Base-by-base conservation (phyloP, 1,140 invertebrate genomes). In the Euschistus heros region DNA sequence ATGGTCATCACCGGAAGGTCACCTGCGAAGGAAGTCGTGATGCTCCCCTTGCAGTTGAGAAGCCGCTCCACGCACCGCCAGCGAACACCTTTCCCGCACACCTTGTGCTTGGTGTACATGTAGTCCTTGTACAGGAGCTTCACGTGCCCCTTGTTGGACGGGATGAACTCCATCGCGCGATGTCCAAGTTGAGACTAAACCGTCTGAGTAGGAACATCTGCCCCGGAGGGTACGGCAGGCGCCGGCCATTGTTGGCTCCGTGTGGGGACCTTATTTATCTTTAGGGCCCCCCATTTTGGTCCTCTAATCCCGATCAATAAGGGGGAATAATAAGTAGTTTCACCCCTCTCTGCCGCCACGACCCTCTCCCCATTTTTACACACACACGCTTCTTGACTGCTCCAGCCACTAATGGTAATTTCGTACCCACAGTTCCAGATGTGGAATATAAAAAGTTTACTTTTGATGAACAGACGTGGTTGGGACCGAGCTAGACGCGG, bases 251-350 rank as follows among this genome's bases (percentile, higher is more conserved):
- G 52, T 54, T 13, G 4, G 52, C 27, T 30, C 27, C 27, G 7
- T 30, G 33, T 37, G 33, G 54, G 54, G 54, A 57, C 54, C 54
- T 57, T 57, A 57, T 57, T 57, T 57, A 57, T 57, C 54, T 57
- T 57, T 57, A 24, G 54, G 54, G 54, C 6, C 54, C 54, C 54
- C 18, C 20, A 7, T 57, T 57, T 57, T 22, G 54, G 54, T 57
- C 54, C 54, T 57, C 54, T 57, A 57, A 57, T 57, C 54, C 54
- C 54, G 54, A 57, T 57, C 18, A 6, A 22, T 26, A 22, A 1
- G 54, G 54, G 54, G 54, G 54, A 57, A 57, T 57, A 57, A 57
- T 57, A 57, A 57, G 54, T 57, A 57, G 54, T 57, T 57, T 13
- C 54, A 57, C 54, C 54, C 54, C 24, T 26, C 54, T 13, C 18